Percentiles rank a stretch among this genome's conserved stretches.
Evolutionary conservation across 64 coral and sea anemone species (phyloP).

Genomic region (Stichodactyla helianthus): DNA sequence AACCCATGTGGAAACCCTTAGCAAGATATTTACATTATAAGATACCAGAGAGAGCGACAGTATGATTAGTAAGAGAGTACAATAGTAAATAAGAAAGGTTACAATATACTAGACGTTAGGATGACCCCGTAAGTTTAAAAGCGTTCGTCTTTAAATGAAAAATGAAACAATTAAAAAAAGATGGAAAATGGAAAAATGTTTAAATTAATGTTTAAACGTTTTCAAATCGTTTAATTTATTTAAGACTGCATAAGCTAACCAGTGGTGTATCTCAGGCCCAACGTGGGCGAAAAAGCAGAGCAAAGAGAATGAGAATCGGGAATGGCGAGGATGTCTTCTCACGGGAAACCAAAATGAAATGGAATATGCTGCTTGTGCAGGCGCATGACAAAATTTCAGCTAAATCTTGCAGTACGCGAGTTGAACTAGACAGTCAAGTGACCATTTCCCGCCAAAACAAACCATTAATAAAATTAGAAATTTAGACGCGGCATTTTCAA

Average conservation of each 20-base stretch:
- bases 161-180: background rate
- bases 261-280: background rate
- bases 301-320: background rate
- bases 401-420: background rate
- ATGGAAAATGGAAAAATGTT: background rate
- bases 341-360: background rate
- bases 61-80: background rate
- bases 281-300: background rate
- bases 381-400: background rate
- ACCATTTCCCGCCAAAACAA: background rate
- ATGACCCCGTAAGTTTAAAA: background rate
- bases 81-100: background rate
- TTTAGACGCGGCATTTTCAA: too few relatives aligned
- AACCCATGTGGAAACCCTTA: background rate
- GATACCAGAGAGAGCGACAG: background rate
- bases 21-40: background rate
- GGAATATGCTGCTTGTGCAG: background rate
- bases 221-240: background rate
- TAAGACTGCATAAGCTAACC: background rate
- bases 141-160: slow-evolving; percentile 1
- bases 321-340: background rate
- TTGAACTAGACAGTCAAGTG: background rate
- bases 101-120: background rate
- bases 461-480: too few relatives aligned
- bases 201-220: background rate